These are phyloP conservation scores for Conchocele bisecta DNA, from an alignment of 2,888 invertebrate species.

Conservation along the genomic window DNA sequence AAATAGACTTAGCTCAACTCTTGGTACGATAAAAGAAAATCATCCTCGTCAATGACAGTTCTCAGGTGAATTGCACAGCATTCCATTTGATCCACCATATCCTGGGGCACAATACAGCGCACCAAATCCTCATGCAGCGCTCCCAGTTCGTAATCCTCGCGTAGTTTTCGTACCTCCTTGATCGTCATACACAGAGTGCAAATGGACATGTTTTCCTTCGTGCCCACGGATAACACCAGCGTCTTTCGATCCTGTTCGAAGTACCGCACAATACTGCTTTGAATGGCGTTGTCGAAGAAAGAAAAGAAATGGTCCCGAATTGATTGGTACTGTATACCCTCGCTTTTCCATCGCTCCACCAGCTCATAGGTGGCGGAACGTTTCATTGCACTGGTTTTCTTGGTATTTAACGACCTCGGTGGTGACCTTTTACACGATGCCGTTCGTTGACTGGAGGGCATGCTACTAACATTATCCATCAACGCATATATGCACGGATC, in stretches of 20 bases:
- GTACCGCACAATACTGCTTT: conserved; percentile 75
- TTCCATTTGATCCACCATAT: conserved; percentile 66
- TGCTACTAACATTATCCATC: conserved; percentile 34
- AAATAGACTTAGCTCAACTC: conserved; percentile 58
- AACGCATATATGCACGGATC: conserved; percentile 44
- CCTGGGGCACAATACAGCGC: conserved; percentile 62
- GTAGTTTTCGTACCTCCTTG: conserved; percentile 69
- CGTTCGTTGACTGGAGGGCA: neutral
- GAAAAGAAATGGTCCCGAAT: conserved; percentile 53
- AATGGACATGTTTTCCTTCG: conserved; percentile 71
- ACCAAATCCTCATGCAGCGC: conserved; percentile 68
- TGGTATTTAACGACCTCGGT: conserved; percentile 42
- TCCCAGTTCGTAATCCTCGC: conserved; percentile 71
- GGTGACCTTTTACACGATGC: conserved; percentile 35
- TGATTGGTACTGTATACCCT: conserved; percentile 48
- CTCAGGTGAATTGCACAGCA: conserved; percentile 72
- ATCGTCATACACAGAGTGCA: conserved; percentile 77
- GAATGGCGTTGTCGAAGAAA: conserved; percentile 63
- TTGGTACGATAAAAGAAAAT: conserved; percentile 66
- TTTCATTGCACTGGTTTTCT: conserved; percentile 39
- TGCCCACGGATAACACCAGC: conserved; percentile 73
- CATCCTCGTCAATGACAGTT: conserved; percentile 70
- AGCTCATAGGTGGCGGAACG: conserved; percentile 55
- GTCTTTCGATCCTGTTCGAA: conserved; percentile 81
- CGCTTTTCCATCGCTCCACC: conserved; percentile 60